Percentiles rank a stretch among this genome's conserved stretches.
phyloP scores from a whole-genome alignment of 64 coral and sea anemone species.

The Dendrophyllia cribrosa region DNA sequence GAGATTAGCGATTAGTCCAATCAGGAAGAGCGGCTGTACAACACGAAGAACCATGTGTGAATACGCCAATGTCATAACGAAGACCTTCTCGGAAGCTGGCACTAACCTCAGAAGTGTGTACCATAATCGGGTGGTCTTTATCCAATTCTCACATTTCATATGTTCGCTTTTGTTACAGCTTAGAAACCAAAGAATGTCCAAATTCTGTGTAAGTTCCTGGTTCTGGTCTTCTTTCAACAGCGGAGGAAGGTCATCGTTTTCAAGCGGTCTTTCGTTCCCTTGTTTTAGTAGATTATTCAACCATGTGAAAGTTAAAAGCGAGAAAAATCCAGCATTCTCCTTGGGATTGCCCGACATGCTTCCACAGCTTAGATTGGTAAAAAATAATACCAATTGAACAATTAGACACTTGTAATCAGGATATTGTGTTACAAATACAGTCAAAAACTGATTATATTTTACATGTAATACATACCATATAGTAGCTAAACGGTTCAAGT shows the following conservation, averaged over 20 bases:
- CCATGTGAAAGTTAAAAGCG: slow-evolving; percentile 1
- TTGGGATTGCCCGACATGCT: background rate
- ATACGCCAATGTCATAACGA: background rate
- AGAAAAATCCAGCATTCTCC: background rate
- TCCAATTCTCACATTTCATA: background rate
- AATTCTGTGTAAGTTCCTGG: background rate
- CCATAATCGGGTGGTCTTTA: background rate
- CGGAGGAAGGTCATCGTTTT: slow-evolving; percentile 4
- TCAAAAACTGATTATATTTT: too few species aligned
- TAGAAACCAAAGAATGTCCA: background rate
- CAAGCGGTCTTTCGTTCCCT: background rate
- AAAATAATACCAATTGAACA: too few species aligned
- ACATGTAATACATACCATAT: too few species aligned
- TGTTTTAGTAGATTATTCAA: background rate
- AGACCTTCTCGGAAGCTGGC: background rate
- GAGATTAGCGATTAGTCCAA: background rate
- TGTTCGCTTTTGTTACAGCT: background rate
- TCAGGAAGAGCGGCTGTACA: background rate
- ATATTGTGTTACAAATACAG: too few species aligned
- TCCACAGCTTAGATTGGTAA: background rate
- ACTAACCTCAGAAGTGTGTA: background rate
- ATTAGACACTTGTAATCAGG: too few species aligned
- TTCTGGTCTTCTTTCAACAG: background rate
- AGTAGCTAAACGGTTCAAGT: too few species aligned
- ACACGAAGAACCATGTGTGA: background rate